A percentile compares a stretch with the other conserved stretches of the same genome.
phyloP scores from a whole-genome alignment of 2,888 invertebrate genomes.

The Luperina testacea region DNA sequence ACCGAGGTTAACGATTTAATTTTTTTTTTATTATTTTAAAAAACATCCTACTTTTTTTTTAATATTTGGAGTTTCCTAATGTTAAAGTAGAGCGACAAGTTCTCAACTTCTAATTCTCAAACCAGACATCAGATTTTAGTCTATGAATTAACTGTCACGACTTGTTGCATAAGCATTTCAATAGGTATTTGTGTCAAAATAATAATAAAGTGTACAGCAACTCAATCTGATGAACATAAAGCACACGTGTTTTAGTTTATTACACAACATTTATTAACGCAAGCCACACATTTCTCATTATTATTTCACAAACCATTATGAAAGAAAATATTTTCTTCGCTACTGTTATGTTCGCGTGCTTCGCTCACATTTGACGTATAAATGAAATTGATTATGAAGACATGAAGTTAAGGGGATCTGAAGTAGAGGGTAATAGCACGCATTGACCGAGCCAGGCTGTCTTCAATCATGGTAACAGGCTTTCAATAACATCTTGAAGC shows the following conservation, averaged over 20 bases:
- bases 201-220: neutral
- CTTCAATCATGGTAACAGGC: constrained; percentile 30
- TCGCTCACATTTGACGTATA: constrained; percentile 41
- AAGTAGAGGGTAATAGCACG: constrained; percentile 19
- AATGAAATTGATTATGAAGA: constrained; percentile 50
- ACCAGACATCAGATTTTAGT: neutral
- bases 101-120: neutral
- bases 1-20: too few species aligned
- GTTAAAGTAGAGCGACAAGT: neutral
- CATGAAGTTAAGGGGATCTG: constrained; percentile 35
- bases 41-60: neutral
- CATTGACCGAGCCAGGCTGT: constrained; percentile 13
- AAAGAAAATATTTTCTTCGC: constrained; percentile 35
- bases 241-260: constrained; percentile 24
- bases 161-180: neutral
- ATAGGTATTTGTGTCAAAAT: neutral
- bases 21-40: too few species aligned
- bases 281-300: constrained; percentile 29
- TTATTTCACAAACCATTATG: constrained; percentile 29
- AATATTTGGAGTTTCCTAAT: neutral
- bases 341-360: constrained; percentile 39
- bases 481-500: constrained; percentile 44
- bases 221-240: constrained; percentile 16
- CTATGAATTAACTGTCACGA: neutral
- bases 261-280: constrained; percentile 19